Percentiles rank a stretch among this genome's conserved stretches.
Conservation (phyloP, 2,797 vertebrate species). For the Lepilemur septentrionalis region DNA sequence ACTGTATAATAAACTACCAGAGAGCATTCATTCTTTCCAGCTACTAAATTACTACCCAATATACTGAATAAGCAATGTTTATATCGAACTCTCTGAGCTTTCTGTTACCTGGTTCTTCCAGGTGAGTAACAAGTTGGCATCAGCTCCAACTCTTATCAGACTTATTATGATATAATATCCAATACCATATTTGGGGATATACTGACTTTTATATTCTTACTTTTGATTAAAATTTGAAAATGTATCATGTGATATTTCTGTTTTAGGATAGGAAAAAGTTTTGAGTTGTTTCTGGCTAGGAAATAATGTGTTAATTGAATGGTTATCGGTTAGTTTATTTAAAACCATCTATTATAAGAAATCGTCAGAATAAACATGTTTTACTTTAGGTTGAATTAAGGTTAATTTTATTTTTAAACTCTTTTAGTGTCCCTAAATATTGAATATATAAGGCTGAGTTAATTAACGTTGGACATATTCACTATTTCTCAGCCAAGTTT, state of each 20-base stretch:
- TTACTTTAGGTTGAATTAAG: neutral
- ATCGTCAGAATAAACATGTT: neutral
- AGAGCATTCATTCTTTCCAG: neutral
- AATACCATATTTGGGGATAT: neutral
- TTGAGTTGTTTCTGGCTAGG: neutral
- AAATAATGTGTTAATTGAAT: neutral
- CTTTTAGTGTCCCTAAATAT: neutral
- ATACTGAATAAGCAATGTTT: neutral
- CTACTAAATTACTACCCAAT: neutral
- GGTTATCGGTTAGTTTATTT: neutral
- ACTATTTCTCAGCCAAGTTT: neutral
- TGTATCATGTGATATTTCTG: neutral
- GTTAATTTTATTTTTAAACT: neutral
- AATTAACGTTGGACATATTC: neutral
- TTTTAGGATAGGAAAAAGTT: neutral
- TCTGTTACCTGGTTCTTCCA: neutral
- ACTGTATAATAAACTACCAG: neutral
- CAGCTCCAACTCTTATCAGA: neutral
- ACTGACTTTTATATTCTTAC: neutral
- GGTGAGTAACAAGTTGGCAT: neutral
- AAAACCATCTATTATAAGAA: neutral
- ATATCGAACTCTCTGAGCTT: neutral
- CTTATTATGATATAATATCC: neutral
- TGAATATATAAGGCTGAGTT: neutral
- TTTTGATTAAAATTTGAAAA: slow-evolving; percentile 32